Evolutionary conservation across 2,113 vertebrate species (phyloP).

Genomic region (Phyllostomus discolor): DNA sequence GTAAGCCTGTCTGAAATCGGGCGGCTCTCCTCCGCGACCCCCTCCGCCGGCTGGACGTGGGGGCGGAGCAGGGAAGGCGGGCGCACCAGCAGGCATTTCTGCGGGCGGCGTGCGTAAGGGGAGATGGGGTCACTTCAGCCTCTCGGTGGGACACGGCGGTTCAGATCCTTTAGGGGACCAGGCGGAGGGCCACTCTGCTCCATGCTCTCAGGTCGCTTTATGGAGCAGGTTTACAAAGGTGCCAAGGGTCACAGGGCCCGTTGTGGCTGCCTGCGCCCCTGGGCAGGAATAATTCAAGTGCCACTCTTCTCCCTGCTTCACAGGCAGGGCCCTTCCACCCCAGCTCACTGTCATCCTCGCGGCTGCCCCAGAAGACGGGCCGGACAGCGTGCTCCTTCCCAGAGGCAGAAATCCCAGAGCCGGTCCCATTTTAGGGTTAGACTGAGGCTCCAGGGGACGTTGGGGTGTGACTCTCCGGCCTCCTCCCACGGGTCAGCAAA

Average conservation of each 20-base stretch:
- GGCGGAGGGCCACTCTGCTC: accelerated
- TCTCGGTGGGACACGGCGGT: accelerated
- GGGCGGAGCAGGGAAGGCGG: neutral
- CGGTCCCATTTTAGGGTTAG: neutral
- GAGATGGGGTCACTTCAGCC: neutral
- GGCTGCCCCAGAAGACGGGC: neutral
- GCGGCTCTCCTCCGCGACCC: neutral
- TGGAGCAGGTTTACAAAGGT: neutral
- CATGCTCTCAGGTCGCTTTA: accelerated
- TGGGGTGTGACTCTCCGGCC: accelerated
- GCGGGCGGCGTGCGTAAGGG: accelerated
- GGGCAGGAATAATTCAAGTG: neutral
- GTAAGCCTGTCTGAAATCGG: neutral
- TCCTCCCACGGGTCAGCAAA: neutral
- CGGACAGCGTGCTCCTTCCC: neutral
- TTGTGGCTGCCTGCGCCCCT: neutral
- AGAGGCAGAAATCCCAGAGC: neutral
- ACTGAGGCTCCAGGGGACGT: neutral
- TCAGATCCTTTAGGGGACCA: neutral
- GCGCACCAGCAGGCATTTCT: neutral
- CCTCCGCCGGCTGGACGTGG: accelerated
- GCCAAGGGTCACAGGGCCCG: neutral
- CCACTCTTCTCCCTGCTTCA: neutral
- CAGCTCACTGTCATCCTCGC: neutral
- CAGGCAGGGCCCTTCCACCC: neutral